A percentile compares a stretch with the other conserved stretches of the same genome.
Conservation (phyloP, 2,113 vertebrate species). For the Plecturocebus donacophilus region DNA sequence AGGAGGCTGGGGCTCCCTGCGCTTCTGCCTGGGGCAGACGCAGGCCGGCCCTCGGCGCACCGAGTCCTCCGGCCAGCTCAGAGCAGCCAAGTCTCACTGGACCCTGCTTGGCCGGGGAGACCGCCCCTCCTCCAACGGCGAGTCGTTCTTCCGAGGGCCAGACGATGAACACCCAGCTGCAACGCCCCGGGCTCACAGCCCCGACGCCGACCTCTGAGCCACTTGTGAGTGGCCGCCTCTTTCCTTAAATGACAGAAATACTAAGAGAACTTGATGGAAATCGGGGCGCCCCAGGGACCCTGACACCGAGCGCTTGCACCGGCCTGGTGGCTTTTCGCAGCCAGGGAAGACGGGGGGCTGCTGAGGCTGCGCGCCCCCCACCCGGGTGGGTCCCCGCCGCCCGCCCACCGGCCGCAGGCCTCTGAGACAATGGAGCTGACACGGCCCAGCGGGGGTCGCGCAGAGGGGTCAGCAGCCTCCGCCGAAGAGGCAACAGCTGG, state of each 20-base stretch:
- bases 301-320: not conserved
- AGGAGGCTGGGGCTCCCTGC: not conserved
- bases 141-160: not conserved
- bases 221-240: not conserved
- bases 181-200: not conserved
- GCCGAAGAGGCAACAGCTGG: not conserved
- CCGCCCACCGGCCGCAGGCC: not conserved
- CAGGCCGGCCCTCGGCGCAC: not conserved
- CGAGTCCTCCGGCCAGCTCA: not conserved
- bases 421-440: conserved; percentile 59
- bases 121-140: not conserved
- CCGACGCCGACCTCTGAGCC: not conserved
- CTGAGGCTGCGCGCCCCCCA: not conserved
- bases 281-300: not conserved
- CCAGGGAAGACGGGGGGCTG: not conserved
- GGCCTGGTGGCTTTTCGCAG: not conserved
- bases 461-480: not conserved
- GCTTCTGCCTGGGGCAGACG: not conserved
- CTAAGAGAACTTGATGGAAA: not conserved
- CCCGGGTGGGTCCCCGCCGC: not conserved
- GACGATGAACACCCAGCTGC: not conserved
- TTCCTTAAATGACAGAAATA: not conserved
- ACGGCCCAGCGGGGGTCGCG: not conserved
- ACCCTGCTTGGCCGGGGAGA: not conserved
- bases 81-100: not conserved